phyloP scores from a whole-genome alignment of 2,888 invertebrate genomes.

The Eupithecia centaureata region DNA sequence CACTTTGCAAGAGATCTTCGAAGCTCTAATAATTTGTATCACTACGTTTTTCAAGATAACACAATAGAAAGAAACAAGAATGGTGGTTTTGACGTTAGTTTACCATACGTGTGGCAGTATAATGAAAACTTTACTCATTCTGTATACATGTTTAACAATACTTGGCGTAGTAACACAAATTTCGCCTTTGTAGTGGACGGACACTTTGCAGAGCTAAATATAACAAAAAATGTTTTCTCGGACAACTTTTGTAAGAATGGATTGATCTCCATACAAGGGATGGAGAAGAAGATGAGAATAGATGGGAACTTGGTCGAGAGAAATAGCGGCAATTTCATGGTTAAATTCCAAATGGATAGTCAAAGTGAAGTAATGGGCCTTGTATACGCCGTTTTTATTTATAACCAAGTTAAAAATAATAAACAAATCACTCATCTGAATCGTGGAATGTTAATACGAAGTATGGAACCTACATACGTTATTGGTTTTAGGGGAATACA shows the following conservation, averaged over 20 bases:
- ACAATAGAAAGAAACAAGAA: slow-evolving; percentile 92
- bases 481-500: slow-evolving; percentile 97
- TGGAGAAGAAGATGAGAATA: slow-evolving; percentile 97
- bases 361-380: slow-evolving; percentile 96
- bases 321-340: slow-evolving; percentile 92
- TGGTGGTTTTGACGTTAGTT: slow-evolving; percentile 93
- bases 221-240: slow-evolving; percentile 92
- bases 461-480: slow-evolving; percentile 89
- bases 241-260: slow-evolving; percentile 93
- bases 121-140: slow-evolving; percentile 97
- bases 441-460: slow-evolving; percentile 66
- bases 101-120: slow-evolving; percentile 98
- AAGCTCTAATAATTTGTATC: slow-evolving; percentile 98
- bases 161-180: slow-evolving; percentile 93
- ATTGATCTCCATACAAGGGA: slow-evolving; percentile 92
- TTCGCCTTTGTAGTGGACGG: slow-evolving; percentile 95
- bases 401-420: slow-evolving; percentile 91
- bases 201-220: slow-evolving; percentile 95
- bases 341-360: slow-evolving; percentile 94
- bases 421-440: slow-evolving; percentile 71
- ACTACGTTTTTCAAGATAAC: slow-evolving; percentile 95
- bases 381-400: slow-evolving; percentile 90
- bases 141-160: slow-evolving; percentile 93
- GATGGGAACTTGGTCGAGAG: slow-evolving; percentile 90
- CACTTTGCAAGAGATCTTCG: slow-evolving; percentile 97